Conservation (phyloP, 1,140 invertebrate genomes). For the Heterodera schachtii region DNA sequence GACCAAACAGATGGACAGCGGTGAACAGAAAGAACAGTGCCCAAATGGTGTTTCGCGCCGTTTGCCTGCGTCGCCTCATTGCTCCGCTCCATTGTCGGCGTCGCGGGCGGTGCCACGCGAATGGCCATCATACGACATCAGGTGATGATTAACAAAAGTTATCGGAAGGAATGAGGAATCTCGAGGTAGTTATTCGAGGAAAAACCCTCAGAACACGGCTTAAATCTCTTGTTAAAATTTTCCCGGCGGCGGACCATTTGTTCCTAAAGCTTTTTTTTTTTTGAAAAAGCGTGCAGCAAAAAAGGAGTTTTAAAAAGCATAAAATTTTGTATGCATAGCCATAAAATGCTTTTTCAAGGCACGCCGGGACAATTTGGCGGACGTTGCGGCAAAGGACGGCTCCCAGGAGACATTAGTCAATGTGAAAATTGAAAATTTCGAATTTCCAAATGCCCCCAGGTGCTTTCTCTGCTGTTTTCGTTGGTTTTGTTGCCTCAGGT, state of each 20-base stretch:
- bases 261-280: no score
- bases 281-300: no score
- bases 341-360: constrained; percentile 69
- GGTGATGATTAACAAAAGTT: background rate
- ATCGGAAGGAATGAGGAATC: background rate
- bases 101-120: constrained; percentile 87
- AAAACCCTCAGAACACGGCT: no score
- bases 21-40: constrained; percentile 76
- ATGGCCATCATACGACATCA: constrained; percentile 89
- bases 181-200: background rate
- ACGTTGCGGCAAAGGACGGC: constrained; percentile 91
- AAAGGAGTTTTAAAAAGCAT: no score
- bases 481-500: constrained; percentile 56
- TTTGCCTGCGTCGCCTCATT: constrained; percentile 70
- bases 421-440: constrained; percentile 74
- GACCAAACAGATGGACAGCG: constrained; percentile 76
- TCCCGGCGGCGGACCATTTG: no score
- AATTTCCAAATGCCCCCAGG: background rate
- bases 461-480: constrained; percentile 37
- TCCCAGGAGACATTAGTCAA: constrained; percentile 95
- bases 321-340: no score
- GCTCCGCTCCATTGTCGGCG: constrained; percentile 76
- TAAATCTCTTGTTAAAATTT: no score
- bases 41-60: constrained; percentile 71
- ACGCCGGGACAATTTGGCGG: constrained; percentile 81